Base-by-base conservation (phyloP, 1,140 invertebrate genomes). In the Drosophila albomicans region DNA sequence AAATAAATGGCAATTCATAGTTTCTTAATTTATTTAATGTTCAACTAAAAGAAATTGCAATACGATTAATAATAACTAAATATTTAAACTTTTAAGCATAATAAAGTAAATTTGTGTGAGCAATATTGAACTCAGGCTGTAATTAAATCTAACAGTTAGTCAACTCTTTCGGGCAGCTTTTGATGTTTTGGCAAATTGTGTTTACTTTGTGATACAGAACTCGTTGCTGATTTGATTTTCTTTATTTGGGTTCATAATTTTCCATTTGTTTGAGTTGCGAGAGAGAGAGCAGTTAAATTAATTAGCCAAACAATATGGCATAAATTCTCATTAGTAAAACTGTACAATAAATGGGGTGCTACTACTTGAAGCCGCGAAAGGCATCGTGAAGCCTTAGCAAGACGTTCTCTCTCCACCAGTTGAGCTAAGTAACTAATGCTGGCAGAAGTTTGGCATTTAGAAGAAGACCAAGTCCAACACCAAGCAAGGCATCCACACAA, bases 281-380 rank as follows among this genome's bases (percentile, higher is more conserved):
- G 41, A 38, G 35, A 38, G 2, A 5, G 41, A 38, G 35, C 43
- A 48, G 25, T 35, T 48, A 67, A 57, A 67, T 57, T 57, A 67
- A 68, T 70, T 59, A 79, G 68, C 59, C 51, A 54, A 84, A 84
- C 76, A 84, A 84, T 79, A 79, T 76, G 73, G 72, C 78, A 85
- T 85, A 85, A 85, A 85, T 85, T 78, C 74, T 85, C 66, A 84
- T 85, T 81, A 85, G 72, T 32, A 43, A 57, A 71, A 46, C 41
- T 70, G 43, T 56, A 45, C 71, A 59, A 82, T 78, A 75, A 82
- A 82, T 81, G 72, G 70, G 51, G 10, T 28, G 16, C 7, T 5
- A 10, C 61, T 57, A 56, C 13, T 15, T 45, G 30, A 11, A 15
- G 25, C 46, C 65, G 41, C 65, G 65, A 65, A 59, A 64, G 69